Evolutionary conservation across 2,797 vertebrate species (phyloP), one percentile per base, ranked within the genome.

Genomic region (Onychomys arenicola): DNA sequence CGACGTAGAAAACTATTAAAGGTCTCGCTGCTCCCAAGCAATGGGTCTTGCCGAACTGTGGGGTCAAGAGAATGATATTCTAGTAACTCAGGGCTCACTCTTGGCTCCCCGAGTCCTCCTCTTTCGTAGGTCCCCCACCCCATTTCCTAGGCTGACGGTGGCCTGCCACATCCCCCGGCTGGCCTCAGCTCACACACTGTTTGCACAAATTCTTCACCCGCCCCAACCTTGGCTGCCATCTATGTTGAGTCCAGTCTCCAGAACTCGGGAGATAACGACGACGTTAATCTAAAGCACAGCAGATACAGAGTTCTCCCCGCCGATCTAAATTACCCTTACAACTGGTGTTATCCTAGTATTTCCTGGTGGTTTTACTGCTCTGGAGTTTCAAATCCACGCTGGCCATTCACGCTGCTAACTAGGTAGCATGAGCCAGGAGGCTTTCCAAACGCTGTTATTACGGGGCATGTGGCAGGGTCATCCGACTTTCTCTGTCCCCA

Each of bases 1-100:
- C 99, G 99, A 96, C 99, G 99, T 95, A 99, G 98, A 97, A 99
- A 99, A 98, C 99, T 99, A 98, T 99, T 99, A 98, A 99, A 99
- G 97, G 99, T 98, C 97, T 99, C 99, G 1, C 99, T 99, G 98
- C 99, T 98, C 97, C 99, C 99, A 77, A 99, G 99, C 49, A 98
- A 97, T 0, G 99, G 99, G 98, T 99, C 99, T 98, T 99, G 99
- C 65, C 99, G 99, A 96, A 99, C 99, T 99, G 98, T 2, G 16
- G 49, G 84, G 63, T 86, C 69, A 96, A 94, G 12, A 91, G 37
- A 95, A 89, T 10, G 5, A 80, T 57, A 29, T 94, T 93, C 55
- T 40, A 92, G 46, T 61, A 89, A 94, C 37, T 95, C n/a, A 91
- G 2, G 9, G 67, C 19, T 93, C 63, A 80, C 37, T 91, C 81